phyloP scores from a whole-genome alignment of 2,113 vertebrate species.

The Pelecanoides urinatrix region DNA sequence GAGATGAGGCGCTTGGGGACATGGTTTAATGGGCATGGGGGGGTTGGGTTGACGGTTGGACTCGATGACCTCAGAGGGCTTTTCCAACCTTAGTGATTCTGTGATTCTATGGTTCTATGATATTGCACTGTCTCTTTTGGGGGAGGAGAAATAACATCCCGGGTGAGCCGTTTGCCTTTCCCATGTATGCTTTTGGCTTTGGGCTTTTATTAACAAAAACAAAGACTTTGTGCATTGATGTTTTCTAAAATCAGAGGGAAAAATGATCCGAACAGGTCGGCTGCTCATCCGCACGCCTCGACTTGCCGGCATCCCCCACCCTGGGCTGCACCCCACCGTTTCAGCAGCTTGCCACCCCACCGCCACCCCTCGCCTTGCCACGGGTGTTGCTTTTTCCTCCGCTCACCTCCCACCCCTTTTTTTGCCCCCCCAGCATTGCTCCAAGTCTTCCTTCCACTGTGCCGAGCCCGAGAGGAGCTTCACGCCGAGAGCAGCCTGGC shows the following conservation, averaged over 20 bases:
- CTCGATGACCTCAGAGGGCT: no score
- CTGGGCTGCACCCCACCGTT: not conserved
- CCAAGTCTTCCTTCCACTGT: not conserved
- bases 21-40: no score
- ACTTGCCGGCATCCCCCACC: fast-evolving
- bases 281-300: not conserved
- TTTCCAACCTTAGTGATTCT: no score
- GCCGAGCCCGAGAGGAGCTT: not conserved
- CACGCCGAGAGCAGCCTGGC: not conserved
- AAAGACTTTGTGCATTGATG: not conserved
- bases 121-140: not conserved
- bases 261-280: fast-evolving
- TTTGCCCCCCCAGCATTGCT: fast-evolving
- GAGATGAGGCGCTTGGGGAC: no score
- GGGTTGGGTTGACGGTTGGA: no score
- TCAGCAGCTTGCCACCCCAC: not conserved
- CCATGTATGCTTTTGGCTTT: not conserved
- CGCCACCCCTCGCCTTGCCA: not conserved
- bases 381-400: not conserved
- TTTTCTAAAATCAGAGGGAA: not conserved
- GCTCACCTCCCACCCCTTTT: not conserved
- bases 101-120: no score
- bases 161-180: not conserved
- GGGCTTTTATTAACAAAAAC: not conserved
- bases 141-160: not conserved